Conservation (phyloP, 2,797 vertebrate species). For the Hyperoplus lanceolatus region DNA sequence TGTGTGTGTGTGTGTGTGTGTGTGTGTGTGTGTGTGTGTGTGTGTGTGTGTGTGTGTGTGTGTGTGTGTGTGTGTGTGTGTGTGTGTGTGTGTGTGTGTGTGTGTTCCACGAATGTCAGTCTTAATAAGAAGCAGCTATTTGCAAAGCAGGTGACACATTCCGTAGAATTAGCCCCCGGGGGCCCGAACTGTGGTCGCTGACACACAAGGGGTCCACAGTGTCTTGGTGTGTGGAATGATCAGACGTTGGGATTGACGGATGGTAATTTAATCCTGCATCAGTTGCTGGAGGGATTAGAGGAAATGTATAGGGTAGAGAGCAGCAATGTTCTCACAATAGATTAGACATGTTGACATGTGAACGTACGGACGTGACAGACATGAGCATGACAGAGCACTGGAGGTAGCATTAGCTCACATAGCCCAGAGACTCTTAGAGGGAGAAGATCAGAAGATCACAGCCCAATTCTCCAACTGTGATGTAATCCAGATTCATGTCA, state of each 20-base stretch:
- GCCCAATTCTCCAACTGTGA: conserved; percentile 30
- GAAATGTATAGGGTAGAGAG: conserved; percentile 71
- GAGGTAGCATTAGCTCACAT: conserved; percentile 17
- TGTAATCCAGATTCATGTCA: conserved; percentile 41
- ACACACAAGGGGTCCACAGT: conserved; percentile 47
- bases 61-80: too few species aligned
- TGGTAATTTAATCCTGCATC: conserved; percentile 73
- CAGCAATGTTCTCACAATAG: conserved; percentile 66
- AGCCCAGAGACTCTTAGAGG: conserved; percentile 9
- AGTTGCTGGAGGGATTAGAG: conserved; percentile 64
- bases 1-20: too few species aligned
- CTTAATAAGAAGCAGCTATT: conserved; percentile 50
- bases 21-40: too few species aligned
- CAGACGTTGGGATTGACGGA: conserved; percentile 65
- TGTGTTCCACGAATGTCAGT: conserved; percentile 35
- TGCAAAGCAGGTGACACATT: conserved; percentile 72
- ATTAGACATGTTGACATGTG: conserved; percentile 69
- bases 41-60: too few species aligned
- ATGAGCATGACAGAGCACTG: conserved; percentile 6
- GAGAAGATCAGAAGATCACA: conserved; percentile 33
- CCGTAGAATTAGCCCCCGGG: conserved; percentile 63
- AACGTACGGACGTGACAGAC: conserved; percentile 41
- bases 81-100: too few species aligned
- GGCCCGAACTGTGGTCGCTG: conserved; percentile 38
- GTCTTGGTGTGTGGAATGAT: conserved; percentile 67